A percentile compares a stretch with the other conserved stretches of the same genome.
Conservation (phyloP, 2,113 vertebrate species). For the Phasianus colchicus region DNA sequence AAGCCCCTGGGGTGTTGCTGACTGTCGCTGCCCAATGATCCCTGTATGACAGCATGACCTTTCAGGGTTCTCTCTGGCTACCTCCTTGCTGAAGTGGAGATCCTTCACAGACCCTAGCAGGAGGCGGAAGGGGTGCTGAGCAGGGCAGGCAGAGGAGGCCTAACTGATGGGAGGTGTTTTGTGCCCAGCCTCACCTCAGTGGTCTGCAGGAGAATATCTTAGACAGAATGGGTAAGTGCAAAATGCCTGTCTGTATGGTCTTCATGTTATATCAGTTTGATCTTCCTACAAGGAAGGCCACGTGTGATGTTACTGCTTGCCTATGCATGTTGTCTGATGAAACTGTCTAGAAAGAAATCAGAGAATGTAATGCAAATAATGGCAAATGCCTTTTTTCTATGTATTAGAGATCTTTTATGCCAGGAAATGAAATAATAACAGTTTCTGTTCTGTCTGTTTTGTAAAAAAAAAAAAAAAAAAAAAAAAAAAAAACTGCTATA, state of each 20-base stretch:
- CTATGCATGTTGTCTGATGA: fast-evolving
- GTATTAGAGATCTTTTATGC: not conserved
- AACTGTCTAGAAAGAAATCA: not conserved
- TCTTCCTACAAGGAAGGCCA: not conserved
- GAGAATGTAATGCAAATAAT: not conserved
- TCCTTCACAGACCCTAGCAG: fast-evolving
- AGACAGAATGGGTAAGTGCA: not conserved
- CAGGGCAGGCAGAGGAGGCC: fast-evolving
- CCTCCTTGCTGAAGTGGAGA: not conserved
- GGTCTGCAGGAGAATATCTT: not conserved
- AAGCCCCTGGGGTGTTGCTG: not conserved
- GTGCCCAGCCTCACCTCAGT: fast-evolving
- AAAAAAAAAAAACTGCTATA: not conserved
- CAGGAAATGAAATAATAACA: not conserved
- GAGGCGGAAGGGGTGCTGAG: fast-evolving
- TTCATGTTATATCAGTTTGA: not conserved
- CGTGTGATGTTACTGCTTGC: not conserved
- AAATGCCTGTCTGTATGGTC: fast-evolving
- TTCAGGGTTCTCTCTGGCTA: not conserved
- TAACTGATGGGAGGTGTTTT: fast-evolving
- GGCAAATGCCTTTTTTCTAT: not conserved
- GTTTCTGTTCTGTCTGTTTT: not conserved
- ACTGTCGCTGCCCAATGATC: not conserved
- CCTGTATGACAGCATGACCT: not conserved
- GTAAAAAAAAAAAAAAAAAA: not conserved